A percentile compares a stretch with the other conserved stretches of the same genome.
Conservation (phyloP, 2,797 vertebrate species). For the Bovichtus variegatus region DNA sequence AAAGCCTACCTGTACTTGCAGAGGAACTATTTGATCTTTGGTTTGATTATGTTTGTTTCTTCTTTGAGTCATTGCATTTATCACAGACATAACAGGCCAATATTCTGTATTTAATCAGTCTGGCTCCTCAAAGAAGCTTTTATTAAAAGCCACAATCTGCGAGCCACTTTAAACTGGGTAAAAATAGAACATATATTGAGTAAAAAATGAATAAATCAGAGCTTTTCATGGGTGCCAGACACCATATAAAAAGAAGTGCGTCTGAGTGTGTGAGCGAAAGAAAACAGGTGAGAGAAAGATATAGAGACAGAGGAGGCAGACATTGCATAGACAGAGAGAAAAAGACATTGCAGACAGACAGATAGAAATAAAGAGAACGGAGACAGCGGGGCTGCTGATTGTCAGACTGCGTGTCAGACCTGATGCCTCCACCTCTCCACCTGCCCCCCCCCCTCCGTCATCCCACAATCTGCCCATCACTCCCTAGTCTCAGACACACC, state of each 20-base stretch:
- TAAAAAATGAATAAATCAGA: neutral
- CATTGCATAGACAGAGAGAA: constrained; percentile 7
- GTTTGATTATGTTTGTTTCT: neutral
- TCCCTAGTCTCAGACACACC: constrained; percentile 32
- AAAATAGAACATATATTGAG: neutral
- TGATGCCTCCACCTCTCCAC: constrained; percentile 62
- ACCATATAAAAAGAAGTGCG: neutral
- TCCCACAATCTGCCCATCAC: constrained; percentile 62
- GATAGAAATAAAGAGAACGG: constrained; percentile 52
- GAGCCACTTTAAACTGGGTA: neutral
- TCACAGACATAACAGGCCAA: neutral
- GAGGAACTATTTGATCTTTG: neutral
- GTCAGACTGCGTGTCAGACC: constrained; percentile 81
- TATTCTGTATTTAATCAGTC: neutral
- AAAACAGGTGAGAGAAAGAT: constrained; percentile 10
- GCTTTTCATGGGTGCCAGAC: neutral
- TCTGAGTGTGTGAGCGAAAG: constrained; percentile 20
- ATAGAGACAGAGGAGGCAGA: constrained; percentile 31
- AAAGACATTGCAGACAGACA: constrained; percentile 37
- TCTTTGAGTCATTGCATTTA: neutral
- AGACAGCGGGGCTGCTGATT: constrained; percentile 79
- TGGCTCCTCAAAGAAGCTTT: neutral
- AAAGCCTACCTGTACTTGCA: neutral
- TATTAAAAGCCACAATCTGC: neutral
- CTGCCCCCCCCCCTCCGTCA: constrained; percentile 11